These are phyloP conservation scores for Agrochola circellaris DNA, from an alignment of 2,888 invertebrate genomes.

Conservation along the genomic window DNA sequence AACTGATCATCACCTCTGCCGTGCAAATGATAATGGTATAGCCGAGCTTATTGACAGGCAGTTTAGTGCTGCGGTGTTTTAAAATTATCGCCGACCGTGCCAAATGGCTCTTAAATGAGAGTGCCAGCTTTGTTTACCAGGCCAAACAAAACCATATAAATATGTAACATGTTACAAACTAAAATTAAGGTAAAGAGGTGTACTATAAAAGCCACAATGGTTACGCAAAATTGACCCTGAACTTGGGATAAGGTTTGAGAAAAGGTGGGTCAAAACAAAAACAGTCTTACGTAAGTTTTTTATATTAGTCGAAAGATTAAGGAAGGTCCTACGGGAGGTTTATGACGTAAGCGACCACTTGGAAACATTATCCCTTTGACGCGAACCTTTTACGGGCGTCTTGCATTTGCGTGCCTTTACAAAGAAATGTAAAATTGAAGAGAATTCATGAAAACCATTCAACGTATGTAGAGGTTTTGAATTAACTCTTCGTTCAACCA, in stretches of 20 bases:
- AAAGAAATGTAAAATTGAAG: conserved; percentile 15
- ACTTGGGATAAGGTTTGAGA: not conserved
- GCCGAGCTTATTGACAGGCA: not conserved
- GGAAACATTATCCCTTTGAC: conserved; percentile 44
- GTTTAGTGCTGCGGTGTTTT: not conserved
- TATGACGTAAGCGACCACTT: conserved; percentile 33
- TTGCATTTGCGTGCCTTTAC: conserved; percentile 6
- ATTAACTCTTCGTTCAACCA: not conserved
- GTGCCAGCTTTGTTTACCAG: not conserved
- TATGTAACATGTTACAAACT: not conserved
- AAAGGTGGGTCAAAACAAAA: conserved; percentile 43
- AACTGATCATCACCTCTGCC: not conserved
- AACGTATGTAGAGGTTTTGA: not conserved
- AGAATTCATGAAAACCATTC: not conserved
- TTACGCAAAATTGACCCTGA: conserved; percentile 6
- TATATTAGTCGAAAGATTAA: conserved; percentile 20
- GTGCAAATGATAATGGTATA: not conserved
- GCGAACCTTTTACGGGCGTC: conserved; percentile 15
- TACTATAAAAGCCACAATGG: not conserved
- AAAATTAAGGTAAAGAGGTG: not conserved
- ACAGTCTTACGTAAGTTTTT: conserved; percentile 17
- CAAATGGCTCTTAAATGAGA: conserved; percentile 17
- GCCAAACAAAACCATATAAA: not conserved
- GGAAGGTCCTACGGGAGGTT: conserved; percentile 13
- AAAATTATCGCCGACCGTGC: not conserved